Evolutionary conservation across 2,113 vertebrate genomes (phyloP).

Genomic region (Gobius niger): DNA sequence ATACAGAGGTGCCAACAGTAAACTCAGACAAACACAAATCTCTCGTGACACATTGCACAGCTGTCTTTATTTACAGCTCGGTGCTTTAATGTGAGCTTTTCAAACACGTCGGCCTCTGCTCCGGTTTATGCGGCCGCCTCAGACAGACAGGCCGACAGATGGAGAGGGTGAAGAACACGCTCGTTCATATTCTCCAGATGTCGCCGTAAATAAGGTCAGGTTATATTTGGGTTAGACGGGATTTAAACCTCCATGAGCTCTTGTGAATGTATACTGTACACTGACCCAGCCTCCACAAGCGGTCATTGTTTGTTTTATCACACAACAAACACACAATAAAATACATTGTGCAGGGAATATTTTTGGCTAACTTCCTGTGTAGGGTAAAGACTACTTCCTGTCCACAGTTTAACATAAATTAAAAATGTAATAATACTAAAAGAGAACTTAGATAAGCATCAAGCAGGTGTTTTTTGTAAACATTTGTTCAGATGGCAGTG

Average conservation of each 20-base stretch:
- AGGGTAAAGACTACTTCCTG: too few species aligned
- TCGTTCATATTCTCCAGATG: constrained; percentile 28
- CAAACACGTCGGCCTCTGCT: background rate
- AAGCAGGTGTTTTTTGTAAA: too few species aligned
- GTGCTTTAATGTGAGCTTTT: constrained; percentile 3
- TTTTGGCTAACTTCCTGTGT: too few species aligned
- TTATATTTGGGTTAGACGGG: constrained; percentile 29
- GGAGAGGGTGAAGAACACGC: background rate
- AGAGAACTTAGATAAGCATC: too few species aligned
- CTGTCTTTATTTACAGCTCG: constrained; percentile 22
- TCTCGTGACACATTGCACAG: background rate
- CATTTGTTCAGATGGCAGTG: too few species aligned
- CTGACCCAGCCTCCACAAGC: too few species aligned
- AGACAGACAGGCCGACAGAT: constrained; percentile 42
- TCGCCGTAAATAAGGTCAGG: constrained; percentile 25
- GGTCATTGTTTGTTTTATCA: too few species aligned
- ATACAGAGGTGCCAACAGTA: background rate
- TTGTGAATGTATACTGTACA: background rate
- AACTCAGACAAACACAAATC: background rate
- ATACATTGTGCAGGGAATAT: too few species aligned
- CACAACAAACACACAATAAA: too few species aligned
- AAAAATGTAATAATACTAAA: too few species aligned
- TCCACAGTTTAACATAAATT: too few species aligned
- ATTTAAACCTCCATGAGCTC: constrained; percentile 9
- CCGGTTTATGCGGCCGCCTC: constrained; percentile 44